phyloP scores from a whole-genome alignment of 2,113 vertebrate genomes.

The Canis aureus region DNA sequence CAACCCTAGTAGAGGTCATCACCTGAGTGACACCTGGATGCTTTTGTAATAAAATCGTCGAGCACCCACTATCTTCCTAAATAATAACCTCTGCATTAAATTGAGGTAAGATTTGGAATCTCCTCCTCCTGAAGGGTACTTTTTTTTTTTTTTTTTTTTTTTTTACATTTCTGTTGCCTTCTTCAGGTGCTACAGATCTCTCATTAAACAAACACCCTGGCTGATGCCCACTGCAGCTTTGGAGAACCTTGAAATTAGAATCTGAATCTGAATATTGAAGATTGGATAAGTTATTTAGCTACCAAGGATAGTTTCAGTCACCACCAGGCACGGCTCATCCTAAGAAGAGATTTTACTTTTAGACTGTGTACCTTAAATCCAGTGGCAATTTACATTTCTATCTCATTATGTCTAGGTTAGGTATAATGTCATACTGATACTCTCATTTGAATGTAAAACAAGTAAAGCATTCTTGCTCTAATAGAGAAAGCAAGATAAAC shows the following conservation, averaged over 20 bases:
- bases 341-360: conserved; percentile 42
- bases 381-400: neutral
- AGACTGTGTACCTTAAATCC: neutral
- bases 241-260: neutral
- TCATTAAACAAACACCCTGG: neutral
- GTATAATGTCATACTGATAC: neutral
- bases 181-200: neutral
- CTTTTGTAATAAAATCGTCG: neutral
- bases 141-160: neutral
- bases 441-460: conserved; percentile 40
- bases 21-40: neutral
- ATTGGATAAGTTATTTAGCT: neutral
- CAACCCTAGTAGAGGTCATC: neutral
- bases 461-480: conserved; percentile 23
- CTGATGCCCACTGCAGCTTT: neutral
- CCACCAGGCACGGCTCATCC: neutral
- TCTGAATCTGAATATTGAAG: neutral
- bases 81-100: neutral
- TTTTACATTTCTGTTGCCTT: neutral
- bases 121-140: neutral
- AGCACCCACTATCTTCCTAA: neutral
- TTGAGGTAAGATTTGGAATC: neutral
- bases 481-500: conserved; percentile 66
- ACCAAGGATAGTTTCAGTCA: neutral
- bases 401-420: conserved; percentile 13